Conservation (phyloP, 2,888 invertebrate genomes). For the Poecilus cupreus region DNA sequence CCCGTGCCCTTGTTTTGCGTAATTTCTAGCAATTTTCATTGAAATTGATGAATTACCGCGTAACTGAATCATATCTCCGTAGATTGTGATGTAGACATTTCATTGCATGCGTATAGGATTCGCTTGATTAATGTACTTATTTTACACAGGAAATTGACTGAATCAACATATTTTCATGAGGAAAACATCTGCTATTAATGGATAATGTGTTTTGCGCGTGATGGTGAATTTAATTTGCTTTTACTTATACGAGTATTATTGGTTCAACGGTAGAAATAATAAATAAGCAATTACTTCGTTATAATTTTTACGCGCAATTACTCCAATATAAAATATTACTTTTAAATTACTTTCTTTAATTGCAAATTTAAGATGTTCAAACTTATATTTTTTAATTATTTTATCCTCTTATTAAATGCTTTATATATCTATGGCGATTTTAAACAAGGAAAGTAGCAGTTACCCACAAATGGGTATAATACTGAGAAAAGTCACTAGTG, state of each 20-base stretch:
- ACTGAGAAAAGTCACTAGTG: no score
- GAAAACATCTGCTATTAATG: slow-evolving; percentile 18
- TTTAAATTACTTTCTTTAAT: no score
- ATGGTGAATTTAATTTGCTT: not conserved
- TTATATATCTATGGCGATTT: no score
- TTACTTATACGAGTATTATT: not conserved
- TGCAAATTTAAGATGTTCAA: no score
- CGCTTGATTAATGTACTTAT: slow-evolving; percentile 24
- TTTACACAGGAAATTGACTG: slow-evolving; percentile 7
- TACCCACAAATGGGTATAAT: no score
- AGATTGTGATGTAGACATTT: slow-evolving; percentile 13
- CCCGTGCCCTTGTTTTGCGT: slow-evolving; percentile 18
- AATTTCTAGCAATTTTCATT: slow-evolving; percentile 27
- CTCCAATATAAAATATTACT: no score
- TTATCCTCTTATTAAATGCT: no score
- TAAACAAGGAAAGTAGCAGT: no score
- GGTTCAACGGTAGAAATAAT: not conserved
- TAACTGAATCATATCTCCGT: slow-evolving; percentile 31
- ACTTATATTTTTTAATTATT: no score
- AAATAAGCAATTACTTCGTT: not conserved
- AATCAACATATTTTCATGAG: slow-evolving; percentile 15
- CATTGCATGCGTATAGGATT: not conserved
- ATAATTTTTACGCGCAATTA: not conserved
- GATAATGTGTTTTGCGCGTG: not conserved
- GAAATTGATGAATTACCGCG: slow-evolving; percentile 42